These are phyloP conservation scores for Microctenopoma steveboyesi DNA, from an alignment of 2,797 vertebrate genomes.

Conservation along the genomic window DNA sequence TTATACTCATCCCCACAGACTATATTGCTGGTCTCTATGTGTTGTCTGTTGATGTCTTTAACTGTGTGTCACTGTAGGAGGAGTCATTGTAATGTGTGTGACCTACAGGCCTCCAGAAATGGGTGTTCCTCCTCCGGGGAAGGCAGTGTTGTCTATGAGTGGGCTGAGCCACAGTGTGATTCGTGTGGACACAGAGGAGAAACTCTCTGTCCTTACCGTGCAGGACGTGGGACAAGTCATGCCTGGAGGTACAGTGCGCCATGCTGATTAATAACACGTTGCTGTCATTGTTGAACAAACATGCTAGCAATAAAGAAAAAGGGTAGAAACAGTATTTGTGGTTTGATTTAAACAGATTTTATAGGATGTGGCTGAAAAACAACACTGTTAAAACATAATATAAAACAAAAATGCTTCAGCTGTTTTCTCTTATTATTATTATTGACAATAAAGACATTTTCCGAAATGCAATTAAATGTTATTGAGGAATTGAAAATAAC, in stretches of 20 bases:
- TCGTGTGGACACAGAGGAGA: constrained; percentile 95
- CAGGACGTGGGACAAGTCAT: constrained; percentile 97
- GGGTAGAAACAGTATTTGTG: not conserved
- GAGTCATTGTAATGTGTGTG: constrained; percentile 11
- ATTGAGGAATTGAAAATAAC: not conserved
- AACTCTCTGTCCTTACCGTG: constrained; percentile 93
- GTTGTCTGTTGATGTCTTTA: not conserved
- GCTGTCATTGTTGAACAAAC: not conserved
- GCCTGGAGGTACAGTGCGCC: constrained; percentile 90
- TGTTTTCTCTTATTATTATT: not conserved
- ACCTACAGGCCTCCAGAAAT: constrained; percentile 89
- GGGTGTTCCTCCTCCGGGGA: constrained; percentile 92
- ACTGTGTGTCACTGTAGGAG: not conserved
- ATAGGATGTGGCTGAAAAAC: not conserved
- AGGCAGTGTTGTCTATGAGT: constrained; percentile 94
- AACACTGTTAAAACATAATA: too few species aligned
- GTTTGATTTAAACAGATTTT: not conserved
- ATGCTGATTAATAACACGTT: not conserved
- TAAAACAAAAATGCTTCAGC: not conserved
- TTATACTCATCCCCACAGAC: too few species aligned
- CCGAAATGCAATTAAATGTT: not conserved
- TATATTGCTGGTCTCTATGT: not conserved
- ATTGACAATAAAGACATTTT: too few species aligned
- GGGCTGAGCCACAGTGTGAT: constrained; percentile 93
- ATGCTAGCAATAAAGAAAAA: not conserved